Percentiles rank a stretch among this genome's conserved stretches.
phyloP scores from a whole-genome alignment of 2,888 invertebrate genomes.

The Sarcophaga rosellei region DNA sequence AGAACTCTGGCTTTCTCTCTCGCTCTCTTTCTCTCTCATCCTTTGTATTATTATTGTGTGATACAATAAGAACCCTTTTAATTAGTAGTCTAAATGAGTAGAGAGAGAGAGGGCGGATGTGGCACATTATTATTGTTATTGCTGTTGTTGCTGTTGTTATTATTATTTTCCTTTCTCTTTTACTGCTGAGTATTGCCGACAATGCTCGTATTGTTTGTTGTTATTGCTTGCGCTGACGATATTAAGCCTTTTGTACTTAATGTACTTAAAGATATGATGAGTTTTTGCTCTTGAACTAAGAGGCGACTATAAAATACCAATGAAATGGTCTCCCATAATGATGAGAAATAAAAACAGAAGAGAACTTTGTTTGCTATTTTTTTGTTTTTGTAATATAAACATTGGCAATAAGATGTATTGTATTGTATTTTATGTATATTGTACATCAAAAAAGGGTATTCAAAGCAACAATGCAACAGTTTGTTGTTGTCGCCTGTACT shows the following conservation, averaged over 20 bases:
- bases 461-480: constrained; percentile 56
- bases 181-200: constrained; percentile 23
- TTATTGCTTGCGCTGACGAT: constrained; percentile 47
- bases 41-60: constrained; percentile 9
- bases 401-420: constrained; percentile 11
- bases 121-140: constrained; percentile 59
- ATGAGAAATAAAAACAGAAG: constrained; percentile 4
- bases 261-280: constrained; percentile 65
- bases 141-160: constrained; percentile 35
- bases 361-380: constrained; percentile 19
- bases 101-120: constrained; percentile 55
- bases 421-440: no score
- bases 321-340: constrained; percentile 42
- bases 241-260: constrained; percentile 58
- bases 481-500: constrained; percentile 44
- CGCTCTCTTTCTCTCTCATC: neutral
- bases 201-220: constrained; percentile 32
- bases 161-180: neutral
- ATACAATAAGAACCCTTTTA: constrained; percentile 63
- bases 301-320: constrained; percentile 56
- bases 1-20: no score
- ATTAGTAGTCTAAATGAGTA: constrained; percentile 65
- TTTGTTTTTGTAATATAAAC: constrained; percentile 18
- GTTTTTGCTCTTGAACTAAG: constrained; percentile 57
- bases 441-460: neutral